These are phyloP conservation scores for Eunapius fragilis DNA, from an alignment of 37 sponge, comb jelly and placozoan genomes.

Conservation along the genomic window DNA sequence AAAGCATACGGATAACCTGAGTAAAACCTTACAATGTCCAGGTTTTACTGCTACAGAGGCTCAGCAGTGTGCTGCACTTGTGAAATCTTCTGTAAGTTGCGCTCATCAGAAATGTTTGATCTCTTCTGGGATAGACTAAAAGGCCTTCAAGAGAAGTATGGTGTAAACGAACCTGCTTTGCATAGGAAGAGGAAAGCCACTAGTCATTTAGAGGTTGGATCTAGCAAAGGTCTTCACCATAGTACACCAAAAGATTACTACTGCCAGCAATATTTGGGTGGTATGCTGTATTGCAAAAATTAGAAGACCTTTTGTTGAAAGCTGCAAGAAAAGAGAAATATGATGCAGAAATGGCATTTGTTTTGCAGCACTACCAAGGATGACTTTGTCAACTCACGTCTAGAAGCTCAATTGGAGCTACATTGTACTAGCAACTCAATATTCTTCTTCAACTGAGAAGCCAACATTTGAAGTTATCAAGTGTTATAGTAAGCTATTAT, in stretches of 20 bases:
- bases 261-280: slow-evolving; percentile 10
- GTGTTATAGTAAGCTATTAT: no score
- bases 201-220: slow-evolving; percentile 35
- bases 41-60: slow-evolving; percentile 46
- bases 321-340: slow-evolving; percentile 8
- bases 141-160: not conserved
- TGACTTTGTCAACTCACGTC: slow-evolving; percentile 25
- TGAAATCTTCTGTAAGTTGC: slow-evolving; percentile 4
- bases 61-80: slow-evolving; percentile 31
- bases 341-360: slow-evolving; percentile 13
- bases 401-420: slow-evolving; percentile 19
- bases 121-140: slow-evolving; percentile 37
- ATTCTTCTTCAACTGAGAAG: not conserved
- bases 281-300: slow-evolving; percentile 3
- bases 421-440: not conserved
- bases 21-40: slow-evolving; percentile 52
- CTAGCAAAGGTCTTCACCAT: slow-evolving; percentile 4
- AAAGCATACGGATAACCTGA: slow-evolving; percentile 45
- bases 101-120: slow-evolving; percentile 20
- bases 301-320: slow-evolving; percentile 29
- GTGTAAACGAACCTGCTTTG: slow-evolving; percentile 25
- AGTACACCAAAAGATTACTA: slow-evolving; percentile 33
- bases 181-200: slow-evolving; percentile 40
- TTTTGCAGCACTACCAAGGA: slow-evolving; percentile 19
- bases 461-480: slow-evolving; percentile 26